Base-by-base conservation (phyloP, 2,113 vertebrate species). In the Shinisaurus crocodilurus region DNA sequence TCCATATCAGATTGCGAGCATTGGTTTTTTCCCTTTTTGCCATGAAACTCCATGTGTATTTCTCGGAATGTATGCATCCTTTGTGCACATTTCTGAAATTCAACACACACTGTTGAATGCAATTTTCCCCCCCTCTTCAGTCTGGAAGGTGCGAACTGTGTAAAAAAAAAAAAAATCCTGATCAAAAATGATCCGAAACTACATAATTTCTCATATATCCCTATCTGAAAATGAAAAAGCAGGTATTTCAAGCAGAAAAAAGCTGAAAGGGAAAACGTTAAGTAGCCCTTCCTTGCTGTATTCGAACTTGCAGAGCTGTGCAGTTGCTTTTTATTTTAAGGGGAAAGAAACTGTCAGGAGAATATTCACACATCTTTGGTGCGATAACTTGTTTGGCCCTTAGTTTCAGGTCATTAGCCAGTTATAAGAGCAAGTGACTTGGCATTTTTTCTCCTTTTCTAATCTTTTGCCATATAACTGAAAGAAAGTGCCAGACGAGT, bases 401-500 rank as follows among this genome's bases (percentile, higher is more conserved):
- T 27, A 8, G 12, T 27, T 57, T 37, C 50, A 29, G 69, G 12
- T 75, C 48, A 3, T 40, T 37, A 23, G 5, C 48, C n/a, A 57
- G 34, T 57, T 60, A 54, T 29, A 75, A 57, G 34, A 29, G 10
- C 8, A 48, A 43, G 29, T n/a, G 16, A 43, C 48, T 72, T 83
- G 8, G 18, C 40, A 90, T 90, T 91, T n/a, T 90, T 48, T 18
- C 0, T 82, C 57, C 76, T 82, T 75, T 90, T 92, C 82, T 87
- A 67, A 54, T 92, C 43, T 63, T 0, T 86, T 92, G 91, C n/a
- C 82, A 92, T 27, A 75, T 88, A 50, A 6, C 84, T 86, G 93
- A 92, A 87, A 94, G 94, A 93, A 80, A 45, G 85, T 85, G 79
- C 90, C 57, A 92, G 48, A 91, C 92, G 67, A 83, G 88, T 91